Evolutionary conservation across 2,113 vertebrate species (phyloP).

Genomic region (Riparia riparia): DNA sequence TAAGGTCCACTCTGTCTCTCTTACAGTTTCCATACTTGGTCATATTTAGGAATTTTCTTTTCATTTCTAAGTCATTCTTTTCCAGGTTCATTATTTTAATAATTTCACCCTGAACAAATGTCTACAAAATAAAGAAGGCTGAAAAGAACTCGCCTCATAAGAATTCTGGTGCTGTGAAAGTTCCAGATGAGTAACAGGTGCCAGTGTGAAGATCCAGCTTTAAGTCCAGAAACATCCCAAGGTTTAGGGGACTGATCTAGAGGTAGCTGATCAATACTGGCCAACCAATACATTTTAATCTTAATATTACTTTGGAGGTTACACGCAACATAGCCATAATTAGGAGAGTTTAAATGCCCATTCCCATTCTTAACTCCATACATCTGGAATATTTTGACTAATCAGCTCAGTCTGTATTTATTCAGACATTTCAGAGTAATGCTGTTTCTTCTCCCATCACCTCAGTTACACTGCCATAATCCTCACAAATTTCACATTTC

Average conservation of each 20-base stretch:
- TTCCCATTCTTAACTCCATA: not conserved
- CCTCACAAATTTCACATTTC: not conserved
- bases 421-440: not conserved
- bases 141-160: not conserved
- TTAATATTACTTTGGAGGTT: not conserved
- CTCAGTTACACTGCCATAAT: not conserved
- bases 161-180: not conserved
- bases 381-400: not conserved
- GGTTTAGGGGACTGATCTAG: not conserved
- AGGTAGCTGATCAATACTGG: not conserved
- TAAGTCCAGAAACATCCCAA: not conserved
- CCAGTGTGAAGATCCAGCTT: not conserved
- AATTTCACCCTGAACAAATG: slow-evolving; percentile 61
- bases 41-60: slow-evolving; percentile 68
- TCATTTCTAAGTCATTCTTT: slow-evolving; percentile 70
- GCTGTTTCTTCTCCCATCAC: not conserved
- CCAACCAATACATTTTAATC: not conserved
- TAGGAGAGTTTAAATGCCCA: not conserved
- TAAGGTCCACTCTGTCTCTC: slow-evolving; percentile 75
- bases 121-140: slow-evolving; percentile 45
- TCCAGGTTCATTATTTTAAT: slow-evolving; percentile 74
- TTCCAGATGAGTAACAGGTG: not conserved
- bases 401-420: not conserved
- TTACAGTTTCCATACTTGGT: slow-evolving; percentile 72
- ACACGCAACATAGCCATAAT: not conserved